Conservation (phyloP, 53 echinoderm and acorn worm species). For the Actinopyga echinites region DNA sequence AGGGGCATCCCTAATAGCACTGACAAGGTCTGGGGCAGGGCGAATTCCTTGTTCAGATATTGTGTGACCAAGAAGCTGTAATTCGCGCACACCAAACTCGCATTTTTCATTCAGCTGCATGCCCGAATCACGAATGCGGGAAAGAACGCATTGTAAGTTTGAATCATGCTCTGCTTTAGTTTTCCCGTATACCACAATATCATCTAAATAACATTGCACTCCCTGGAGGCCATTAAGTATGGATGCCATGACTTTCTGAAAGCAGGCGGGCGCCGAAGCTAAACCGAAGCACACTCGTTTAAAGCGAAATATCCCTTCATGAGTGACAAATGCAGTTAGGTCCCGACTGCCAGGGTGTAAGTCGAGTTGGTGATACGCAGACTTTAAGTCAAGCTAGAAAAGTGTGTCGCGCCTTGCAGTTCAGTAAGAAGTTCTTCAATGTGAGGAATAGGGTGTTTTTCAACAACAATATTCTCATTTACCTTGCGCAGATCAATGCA, state of each 20-base stretch:
- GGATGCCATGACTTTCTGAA: not conserved
- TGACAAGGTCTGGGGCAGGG: slow-evolving; percentile 22
- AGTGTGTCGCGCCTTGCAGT: too few species aligned
- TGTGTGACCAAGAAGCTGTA: slow-evolving; percentile 7
- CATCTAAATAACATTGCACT: too few species aligned
- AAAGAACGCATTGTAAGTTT: not conserved
- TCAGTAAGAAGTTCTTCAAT: too few species aligned
- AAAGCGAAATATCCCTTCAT: not conserved
- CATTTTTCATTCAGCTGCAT: slow-evolving; percentile 41
- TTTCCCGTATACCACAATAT: not conserved
- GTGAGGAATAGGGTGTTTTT: too few species aligned
- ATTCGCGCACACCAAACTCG: not conserved
- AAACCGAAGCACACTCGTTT: too few species aligned
- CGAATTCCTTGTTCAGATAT: slow-evolving; percentile 22
- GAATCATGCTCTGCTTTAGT: slow-evolving; percentile 21
- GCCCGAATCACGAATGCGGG: slow-evolving; percentile 1
- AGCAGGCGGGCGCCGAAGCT: too few species aligned
- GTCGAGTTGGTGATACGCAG: too few species aligned
- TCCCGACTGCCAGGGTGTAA: not conserved
- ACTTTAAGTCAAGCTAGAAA: too few species aligned
- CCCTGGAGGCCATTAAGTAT: not conserved
- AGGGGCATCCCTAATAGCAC: slow-evolving; percentile 31
- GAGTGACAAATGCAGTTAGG: slow-evolving; percentile 6
- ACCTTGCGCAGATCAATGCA: slow-evolving; percentile 20
- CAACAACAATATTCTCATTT: too few species aligned